Evolutionary conservation across 2,797 vertebrate species (phyloP), one percentile per base, ranked within the genome.

Genomic region (Antennarius maculatus): DNA sequence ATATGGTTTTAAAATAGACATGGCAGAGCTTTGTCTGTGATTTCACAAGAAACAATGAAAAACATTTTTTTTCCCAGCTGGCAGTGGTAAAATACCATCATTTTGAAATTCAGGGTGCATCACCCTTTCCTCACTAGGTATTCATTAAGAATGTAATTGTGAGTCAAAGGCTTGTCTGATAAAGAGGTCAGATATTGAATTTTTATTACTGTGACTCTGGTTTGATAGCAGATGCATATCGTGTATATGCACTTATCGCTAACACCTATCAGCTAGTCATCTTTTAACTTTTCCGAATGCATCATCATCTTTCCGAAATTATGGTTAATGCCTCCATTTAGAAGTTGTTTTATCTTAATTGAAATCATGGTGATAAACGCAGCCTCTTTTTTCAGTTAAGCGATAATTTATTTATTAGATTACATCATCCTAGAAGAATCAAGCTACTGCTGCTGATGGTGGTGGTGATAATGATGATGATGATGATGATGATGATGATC

Each of bases 141-240:
- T 59, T 45, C 15, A 56, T 48, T n/a, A 10, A 52, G 65, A 75
- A 54, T 66, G 29, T 42, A 45, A 69, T 37, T 49, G 53, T 45
- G n/a, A 73, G 66, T 76, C 63, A 66, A 63, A 72, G 67, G 54
- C 43, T 16, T 17, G 46, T 42, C 67, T 64, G 64, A 77, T 79
- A 2, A 69, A 69, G 18, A 48, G 14, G 45, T 76, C 50, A 61
- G 54, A 74, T 47, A 47, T 12, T 59, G 51, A 66, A 31, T 41
- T 54, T 69, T 66, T 56, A 67, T 63, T 59, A 31, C 43, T 23
- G 5, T 23, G 51, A 15, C 34, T 39, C 18, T n/a, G 37, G 29
- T 51, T 54, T 62, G 51, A 66, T 49, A 74, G 39, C 57, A 64
- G 71, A 82, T 68, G 69, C 56, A 51, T 54, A 58, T 52, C 67